phyloP scores from a whole-genome alignment of 2,797 vertebrate genomes.

The Coregonus suidteri region DNA sequence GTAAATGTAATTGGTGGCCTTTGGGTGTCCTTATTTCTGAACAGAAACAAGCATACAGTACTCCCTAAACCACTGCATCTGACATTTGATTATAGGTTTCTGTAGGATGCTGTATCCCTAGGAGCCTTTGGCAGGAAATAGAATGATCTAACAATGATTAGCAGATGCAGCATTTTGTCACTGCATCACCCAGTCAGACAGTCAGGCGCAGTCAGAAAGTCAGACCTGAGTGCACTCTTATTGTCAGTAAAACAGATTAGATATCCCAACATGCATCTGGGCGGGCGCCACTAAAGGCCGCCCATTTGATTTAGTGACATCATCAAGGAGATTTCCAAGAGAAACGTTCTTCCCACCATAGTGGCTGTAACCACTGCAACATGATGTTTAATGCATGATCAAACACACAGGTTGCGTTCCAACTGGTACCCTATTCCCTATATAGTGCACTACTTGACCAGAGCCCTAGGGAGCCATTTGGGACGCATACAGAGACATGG shows the following conservation, averaged over 20 bases:
- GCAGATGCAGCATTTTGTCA: neutral
- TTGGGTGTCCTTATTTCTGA: neutral
- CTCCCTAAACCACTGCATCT: neutral
- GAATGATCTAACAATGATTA: neutral
- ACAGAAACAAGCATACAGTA: neutral
- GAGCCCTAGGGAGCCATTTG: neutral
- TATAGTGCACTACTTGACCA: slow-evolving; percentile 8
- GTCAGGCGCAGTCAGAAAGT: neutral
- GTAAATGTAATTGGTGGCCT: neutral
- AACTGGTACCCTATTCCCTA: neutral
- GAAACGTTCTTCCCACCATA: slow-evolving; percentile 3
- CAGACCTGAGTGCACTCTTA: neutral
- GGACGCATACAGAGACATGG: slow-evolving; percentile 15
- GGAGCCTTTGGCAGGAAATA: neutral
- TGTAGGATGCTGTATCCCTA: neutral
- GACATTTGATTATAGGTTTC: neutral
- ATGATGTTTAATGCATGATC: slow-evolving; percentile 58
- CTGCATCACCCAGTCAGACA: neutral
- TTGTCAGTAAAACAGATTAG: neutral
- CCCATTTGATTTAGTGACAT: slow-evolving; percentile 18
- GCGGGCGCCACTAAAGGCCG: neutral
- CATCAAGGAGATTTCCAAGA: slow-evolving; percentile 12
- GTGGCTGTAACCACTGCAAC: slow-evolving; percentile 39
- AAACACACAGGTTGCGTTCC: neutral
- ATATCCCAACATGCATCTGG: slow-evolving; percentile 15